Evolutionary conservation across 2,888 invertebrate genomes (phyloP), one percentile per base, ranked within the genome.

Genomic region (Cerastis rubricosa): DNA sequence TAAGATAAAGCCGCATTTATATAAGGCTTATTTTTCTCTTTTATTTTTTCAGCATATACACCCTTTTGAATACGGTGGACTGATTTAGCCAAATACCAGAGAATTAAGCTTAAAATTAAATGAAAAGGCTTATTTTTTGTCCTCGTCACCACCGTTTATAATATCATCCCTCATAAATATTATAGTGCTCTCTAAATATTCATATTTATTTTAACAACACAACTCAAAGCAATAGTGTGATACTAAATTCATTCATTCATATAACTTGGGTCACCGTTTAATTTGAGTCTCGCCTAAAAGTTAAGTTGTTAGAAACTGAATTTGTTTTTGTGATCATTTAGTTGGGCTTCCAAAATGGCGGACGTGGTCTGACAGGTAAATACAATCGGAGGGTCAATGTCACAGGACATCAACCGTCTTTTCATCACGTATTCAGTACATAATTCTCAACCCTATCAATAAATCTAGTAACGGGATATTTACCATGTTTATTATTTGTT

Each of bases 281-380:
- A 83, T 83, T 83, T 83, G n/a, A 45, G 75, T 71, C n/a, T 75
- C 72, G 66, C 66, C 67, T 71, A 72, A 72, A 83, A 79, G 61
- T 83, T 82, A 71, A 74, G 77, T 81, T 81, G 76, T 82, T 83
- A 25, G 25, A 25, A 79, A 75, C 72, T 54, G 79, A 83, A 73
- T 79, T 83, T 79, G 83, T 83, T 82, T 82, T 65, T 57, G 65
- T 67, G 22, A 68, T 49, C 61, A n/a, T 63, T 79, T 67, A 14
- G 72, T 83, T 51, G 47, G 78, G 79, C 74, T 45, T 9, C 40
- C n/a, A 73, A 73, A 83, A 47, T 40, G 54, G 66, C 70, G 71
- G 17, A 14, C 0, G 12, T n/a, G 1, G 17, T 25, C 25, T 14
- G 25, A 47, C 22, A 65, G 74, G 35, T 47, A 40, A 65, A 40